Evolutionary conservation across 2,888 invertebrate species (phyloP).

Genomic region (Ashinkailepas kermadecensis): DNA sequence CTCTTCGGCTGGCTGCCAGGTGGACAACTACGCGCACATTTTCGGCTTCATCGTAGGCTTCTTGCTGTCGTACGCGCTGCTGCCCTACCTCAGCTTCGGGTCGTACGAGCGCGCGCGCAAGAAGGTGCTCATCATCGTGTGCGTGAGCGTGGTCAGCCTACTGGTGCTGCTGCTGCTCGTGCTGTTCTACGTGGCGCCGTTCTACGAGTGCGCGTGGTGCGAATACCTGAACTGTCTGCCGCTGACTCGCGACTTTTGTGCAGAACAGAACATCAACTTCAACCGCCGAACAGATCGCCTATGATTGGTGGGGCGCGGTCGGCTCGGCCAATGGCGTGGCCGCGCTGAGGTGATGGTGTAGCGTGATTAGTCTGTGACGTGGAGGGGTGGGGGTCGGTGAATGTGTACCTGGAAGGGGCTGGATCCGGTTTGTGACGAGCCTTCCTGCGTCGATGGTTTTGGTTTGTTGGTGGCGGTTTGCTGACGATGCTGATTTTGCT

Average conservation of each 20-base stretch:
- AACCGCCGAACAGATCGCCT: conserved; percentile 42
- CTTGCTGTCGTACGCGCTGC: conserved; percentile 80
- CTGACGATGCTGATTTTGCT: too few species aligned
- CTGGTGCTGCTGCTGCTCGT: conserved; percentile 66
- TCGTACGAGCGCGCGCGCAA: conserved; percentile 77
- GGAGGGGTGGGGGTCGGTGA: too few species aligned
- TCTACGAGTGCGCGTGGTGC: conserved; percentile 78
- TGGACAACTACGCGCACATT: conserved; percentile 96
- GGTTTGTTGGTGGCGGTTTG: too few species aligned
- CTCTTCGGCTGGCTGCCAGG: conserved; percentile 37
- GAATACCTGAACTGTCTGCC: conserved; percentile 86
- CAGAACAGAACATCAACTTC: conserved; percentile 77
- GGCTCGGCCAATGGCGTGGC: too few species aligned
- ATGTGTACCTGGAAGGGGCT: too few species aligned
- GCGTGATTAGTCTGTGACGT: too few species aligned
- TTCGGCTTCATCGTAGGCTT: conserved; percentile 93
- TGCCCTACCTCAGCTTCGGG: conserved; percentile 91
- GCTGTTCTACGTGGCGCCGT: conserved; percentile 76
- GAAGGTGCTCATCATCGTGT: conserved; percentile 59
- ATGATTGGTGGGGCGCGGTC: background rate
- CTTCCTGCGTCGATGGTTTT: too few species aligned
- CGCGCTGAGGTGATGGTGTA: too few species aligned
- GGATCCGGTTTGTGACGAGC: too few species aligned
- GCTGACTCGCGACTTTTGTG: conserved; percentile 78
- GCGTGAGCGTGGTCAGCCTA: conserved; percentile 57